A percentile compares a stretch with the other conserved stretches of the same genome.
These are phyloP conservation scores for Zhengitettix transpicula DNA, from an alignment of 2,888 invertebrate species.

Conservation along the genomic window DNA sequence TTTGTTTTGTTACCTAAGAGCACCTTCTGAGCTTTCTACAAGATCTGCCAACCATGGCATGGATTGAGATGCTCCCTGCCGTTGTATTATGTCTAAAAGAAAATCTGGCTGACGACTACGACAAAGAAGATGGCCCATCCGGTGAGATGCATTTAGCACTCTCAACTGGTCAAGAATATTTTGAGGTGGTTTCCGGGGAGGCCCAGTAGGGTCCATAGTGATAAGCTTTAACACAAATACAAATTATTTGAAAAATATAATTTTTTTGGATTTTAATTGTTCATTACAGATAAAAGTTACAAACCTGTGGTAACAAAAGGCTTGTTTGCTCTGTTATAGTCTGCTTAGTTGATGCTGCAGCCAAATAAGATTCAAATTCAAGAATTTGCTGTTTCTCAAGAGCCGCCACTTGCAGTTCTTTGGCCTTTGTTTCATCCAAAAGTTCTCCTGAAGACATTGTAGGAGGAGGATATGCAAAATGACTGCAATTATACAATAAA, in stretches of 20 bases:
- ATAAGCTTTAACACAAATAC: conserved; percentile 38
- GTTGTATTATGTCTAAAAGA: conserved; percentile 77
- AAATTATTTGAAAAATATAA: not conserved
- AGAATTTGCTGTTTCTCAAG: conserved; percentile 63
- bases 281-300: not conserved
- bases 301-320: conserved; percentile 57
- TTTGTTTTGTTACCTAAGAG: conserved; percentile 34
- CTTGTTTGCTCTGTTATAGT: conserved; percentile 83
- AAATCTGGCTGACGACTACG: conserved; percentile 80
- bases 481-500: conserved; percentile 25
- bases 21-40: conserved; percentile 79
- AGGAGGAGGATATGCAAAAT: conserved; percentile 54
- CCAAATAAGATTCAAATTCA: conserved; percentile 82
- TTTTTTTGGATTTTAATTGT: not conserved
- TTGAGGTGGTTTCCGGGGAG: conserved; percentile 64
- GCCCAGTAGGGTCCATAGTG: conserved; percentile 69
- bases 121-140: conserved; percentile 78
- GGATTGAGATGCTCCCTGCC: conserved; percentile 73
- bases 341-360: conserved; percentile 73
- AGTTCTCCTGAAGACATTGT: conserved; percentile 41
- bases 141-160: conserved; percentile 55
- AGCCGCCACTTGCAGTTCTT: conserved; percentile 49
- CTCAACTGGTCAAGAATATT: conserved; percentile 63
- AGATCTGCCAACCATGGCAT: conserved; percentile 96
- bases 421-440: conserved; percentile 39